Evolutionary conservation across 2,888 invertebrate species (phyloP).

Genomic region (Stenoptilia bipunctidactyla): DNA sequence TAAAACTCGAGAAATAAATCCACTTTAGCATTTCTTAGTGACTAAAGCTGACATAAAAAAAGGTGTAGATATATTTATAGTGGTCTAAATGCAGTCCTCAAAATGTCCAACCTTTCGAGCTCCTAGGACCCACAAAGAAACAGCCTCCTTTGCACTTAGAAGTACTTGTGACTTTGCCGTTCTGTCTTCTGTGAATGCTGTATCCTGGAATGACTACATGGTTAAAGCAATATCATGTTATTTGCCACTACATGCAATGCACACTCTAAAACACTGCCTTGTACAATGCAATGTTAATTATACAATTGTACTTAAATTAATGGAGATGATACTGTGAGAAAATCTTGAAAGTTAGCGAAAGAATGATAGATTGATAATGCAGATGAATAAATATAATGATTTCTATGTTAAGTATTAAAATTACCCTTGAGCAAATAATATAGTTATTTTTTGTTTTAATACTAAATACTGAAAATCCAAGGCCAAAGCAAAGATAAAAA

Average conservation of each 20-base stretch:
- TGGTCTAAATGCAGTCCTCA: slow-evolving; percentile 33
- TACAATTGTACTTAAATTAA: slow-evolving; percentile 19
- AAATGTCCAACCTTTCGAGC: slow-evolving; percentile 86
- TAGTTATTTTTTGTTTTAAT: too few species aligned
- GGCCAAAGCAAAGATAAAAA: slow-evolving; percentile 2
- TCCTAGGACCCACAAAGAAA: slow-evolving; percentile 94
- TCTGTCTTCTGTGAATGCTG: slow-evolving; percentile 77
- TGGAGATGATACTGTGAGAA: too few species aligned
- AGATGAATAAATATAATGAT: too few species aligned
- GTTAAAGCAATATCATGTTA: slow-evolving; percentile 59
- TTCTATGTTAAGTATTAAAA: too few species aligned
- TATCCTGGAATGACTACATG: slow-evolving; percentile 76
- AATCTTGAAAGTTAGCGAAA: too few species aligned
- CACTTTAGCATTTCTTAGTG: neutral
- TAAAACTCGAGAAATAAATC: neutral
- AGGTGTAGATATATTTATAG: slow-evolving; percentile 14
- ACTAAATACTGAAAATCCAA: too few species aligned
- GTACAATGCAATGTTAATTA: slow-evolving; percentile 19
- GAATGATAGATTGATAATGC: too few species aligned
- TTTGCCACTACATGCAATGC: slow-evolving; percentile 56
- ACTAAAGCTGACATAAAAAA: neutral
- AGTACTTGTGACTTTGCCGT: slow-evolving; percentile 83
- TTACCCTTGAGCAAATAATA: too few species aligned
- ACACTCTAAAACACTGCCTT: slow-evolving; percentile 29
- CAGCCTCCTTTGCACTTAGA: slow-evolving; percentile 93